Conservation (phyloP, 1,140 invertebrate species). For the Drosophila grimshawi region DNA sequence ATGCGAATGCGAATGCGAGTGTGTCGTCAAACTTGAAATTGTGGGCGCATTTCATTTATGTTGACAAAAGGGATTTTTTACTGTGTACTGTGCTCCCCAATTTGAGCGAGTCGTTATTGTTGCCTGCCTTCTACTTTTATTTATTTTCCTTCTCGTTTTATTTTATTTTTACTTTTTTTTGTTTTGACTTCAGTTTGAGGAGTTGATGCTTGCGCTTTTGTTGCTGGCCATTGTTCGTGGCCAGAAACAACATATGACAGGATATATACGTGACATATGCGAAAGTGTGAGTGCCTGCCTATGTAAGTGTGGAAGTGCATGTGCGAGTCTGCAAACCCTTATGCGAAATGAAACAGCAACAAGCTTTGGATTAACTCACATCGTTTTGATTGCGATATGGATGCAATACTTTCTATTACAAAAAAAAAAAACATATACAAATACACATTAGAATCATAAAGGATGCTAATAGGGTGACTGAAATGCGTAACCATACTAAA, state of each 20-base stretch:
- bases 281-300: constrained; percentile 2
- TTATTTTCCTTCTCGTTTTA: constrained; percentile 16
- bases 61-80: constrained; percentile 74
- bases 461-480: not conserved
- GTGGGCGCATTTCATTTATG: constrained; percentile 81
- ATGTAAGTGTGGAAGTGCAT: not conserved
- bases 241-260: constrained; percentile 68
- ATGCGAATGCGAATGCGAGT: constrained; percentile 18
- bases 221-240: constrained; percentile 61
- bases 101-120: constrained; percentile 50
- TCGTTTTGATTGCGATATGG: constrained; percentile 28
- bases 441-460: not conserved
- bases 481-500: not conserved
- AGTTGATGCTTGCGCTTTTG: constrained; percentile 78
- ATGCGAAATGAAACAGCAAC: constrained; percentile 42
- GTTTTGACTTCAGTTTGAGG: constrained; percentile 66
- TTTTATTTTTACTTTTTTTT: constrained; percentile 25
- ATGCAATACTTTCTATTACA: not conserved
- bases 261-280: constrained; percentile 16
- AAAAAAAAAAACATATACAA: not conserved
- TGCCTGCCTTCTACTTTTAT: constrained; percentile 21
- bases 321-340: constrained; percentile 5
- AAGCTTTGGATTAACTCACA: constrained; percentile 36
- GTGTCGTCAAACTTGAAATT: constrained; percentile 75
- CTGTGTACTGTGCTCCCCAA: constrained; percentile 52